These are phyloP conservation scores for Drosophila niveifrons DNA, from an alignment of 2,888 invertebrate genomes.

Conservation along the genomic window DNA sequence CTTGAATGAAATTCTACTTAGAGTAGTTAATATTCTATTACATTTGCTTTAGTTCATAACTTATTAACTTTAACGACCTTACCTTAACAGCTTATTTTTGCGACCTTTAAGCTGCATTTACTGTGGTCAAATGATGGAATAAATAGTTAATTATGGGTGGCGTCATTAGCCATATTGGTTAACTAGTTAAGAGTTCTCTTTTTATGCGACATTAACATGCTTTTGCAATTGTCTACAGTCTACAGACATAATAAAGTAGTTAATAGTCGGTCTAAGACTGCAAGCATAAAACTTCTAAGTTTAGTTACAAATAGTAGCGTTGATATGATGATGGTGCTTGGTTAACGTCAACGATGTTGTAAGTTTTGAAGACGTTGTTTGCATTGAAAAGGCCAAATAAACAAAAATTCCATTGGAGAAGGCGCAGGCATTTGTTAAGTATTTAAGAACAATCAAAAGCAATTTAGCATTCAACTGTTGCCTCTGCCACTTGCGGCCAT, in stretches of 20 bases:
- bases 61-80: too few species aligned
- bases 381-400: conserved; percentile 38
- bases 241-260: background rate
- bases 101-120: too few species aligned
- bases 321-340: conserved; percentile 9
- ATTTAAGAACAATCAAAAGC: conserved; percentile 55
- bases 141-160: background rate
- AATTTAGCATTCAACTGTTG: conserved; percentile 49
- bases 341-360: conserved; percentile 5
- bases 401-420: conserved; percentile 36
- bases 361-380: conserved; percentile 22
- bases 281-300: background rate
- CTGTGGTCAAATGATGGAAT: too few species aligned
- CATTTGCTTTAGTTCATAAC: too few species aligned
- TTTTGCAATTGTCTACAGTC: too few species aligned
- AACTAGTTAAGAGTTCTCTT: background rate
- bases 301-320: background rate
- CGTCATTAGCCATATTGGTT: background rate
- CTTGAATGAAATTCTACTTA: too few species aligned
- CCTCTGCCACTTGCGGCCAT: conserved; percentile 41
- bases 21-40: too few species aligned
- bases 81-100: too few species aligned
- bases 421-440: conserved; percentile 37
- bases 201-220: conserved; percentile 8
- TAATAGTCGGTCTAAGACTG: background rate